Evolutionary conservation across 2,888 invertebrate species (phyloP), one percentile per base, ranked within the genome.

Genomic region (Encarsia formosa): DNA sequence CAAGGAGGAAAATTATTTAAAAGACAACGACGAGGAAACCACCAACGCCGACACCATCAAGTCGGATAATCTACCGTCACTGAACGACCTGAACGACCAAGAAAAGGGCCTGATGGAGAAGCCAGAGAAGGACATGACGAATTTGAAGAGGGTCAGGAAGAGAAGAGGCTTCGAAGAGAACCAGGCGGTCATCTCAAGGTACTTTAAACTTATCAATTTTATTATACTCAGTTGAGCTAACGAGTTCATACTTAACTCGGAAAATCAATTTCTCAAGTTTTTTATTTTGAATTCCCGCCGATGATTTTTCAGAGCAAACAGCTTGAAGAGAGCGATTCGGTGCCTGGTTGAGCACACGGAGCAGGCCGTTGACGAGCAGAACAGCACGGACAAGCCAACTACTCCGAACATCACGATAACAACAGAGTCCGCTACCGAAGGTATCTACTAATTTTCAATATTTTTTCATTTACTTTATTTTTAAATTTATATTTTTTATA

Each of bases 331-430:
- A 65, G 90, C 90, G 19, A 84, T 91, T 54, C 79, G 87, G 56
- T 86, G 83, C 70, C 81, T 91, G 34, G 85, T 91, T 42, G 88
- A 89, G 66, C 86, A 89, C 68, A 85, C 88, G 2, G 90, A 90
- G 65, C 81, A 79, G 69, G 82, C 79, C 59, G 82, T 83, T 24
- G 85, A 85, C 63, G 84, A 84, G 63, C 77, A 77, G 57, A 77
- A 73, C 45, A 49, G 75, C 56, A 67, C 70, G 65, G 69, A 16
- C 35, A 68, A 63, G 41, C 40, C 59, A 16, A 9, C 37, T 5
- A 37, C 9, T 16, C 59, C 64, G n/a, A 63, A 64, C 43, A 65
- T 65, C 19, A 63, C 63, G 2, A 55, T 63, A 23, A 67, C 64
- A 15, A 49, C 61, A 11, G 66, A 66, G 13, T 60, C 63, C 32